Evolutionary conservation across 2,888 invertebrate species (phyloP), one percentile per base, ranked within the genome.

Genomic region (Lasius platythorax): DNA sequence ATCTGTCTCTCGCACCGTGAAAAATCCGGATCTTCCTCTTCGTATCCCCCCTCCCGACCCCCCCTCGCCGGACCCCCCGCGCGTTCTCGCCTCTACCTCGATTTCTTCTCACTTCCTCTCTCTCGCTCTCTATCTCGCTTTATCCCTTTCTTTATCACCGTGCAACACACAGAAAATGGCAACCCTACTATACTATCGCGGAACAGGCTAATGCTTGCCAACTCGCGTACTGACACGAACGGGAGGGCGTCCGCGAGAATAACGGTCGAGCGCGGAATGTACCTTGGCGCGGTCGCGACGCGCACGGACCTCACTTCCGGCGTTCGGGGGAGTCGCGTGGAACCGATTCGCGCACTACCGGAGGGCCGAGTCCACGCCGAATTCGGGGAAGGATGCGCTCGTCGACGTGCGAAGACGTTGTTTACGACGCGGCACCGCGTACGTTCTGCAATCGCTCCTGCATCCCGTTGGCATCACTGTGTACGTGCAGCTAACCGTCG

Each of bases 151-250:
- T n/a, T 37, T 84, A 53, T 53, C 82, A 56, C 58, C 46, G 50
- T 56, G 28, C 67, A 74, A 83, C 90, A 93, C 91, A 92, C 90
- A 92, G 90, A 93, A 93, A 93, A 93, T 93, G 93, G 93, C 93
- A 93, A 93, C 91, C 88, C 86, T 88, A 91, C 90, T 93, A 92
- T 92, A 92, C 91, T 91, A 85, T 91, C 85, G 50, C 50, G 81
- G 89, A 9, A 4, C 56, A 53, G 40, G 40, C 82, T 90, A 92
- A 93, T 88, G 92, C 91, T 88, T 91, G 91, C 92, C 91, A 91
- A 92, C 92, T 87, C 91, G 89, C 92, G 85, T 87, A 90, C 91
- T 74, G 70, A 85, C 91, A 88, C 75, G 75, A 30, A 82, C 85
- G 84, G 72, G 58, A 9, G 61, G 72, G 66, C 64, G 76, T 75